Percentiles rank a stretch among this genome's conserved stretches.
These are phyloP conservation scores for Prolemur simus DNA, from an alignment of 2,113 vertebrate genomes.

Conservation along the genomic window DNA sequence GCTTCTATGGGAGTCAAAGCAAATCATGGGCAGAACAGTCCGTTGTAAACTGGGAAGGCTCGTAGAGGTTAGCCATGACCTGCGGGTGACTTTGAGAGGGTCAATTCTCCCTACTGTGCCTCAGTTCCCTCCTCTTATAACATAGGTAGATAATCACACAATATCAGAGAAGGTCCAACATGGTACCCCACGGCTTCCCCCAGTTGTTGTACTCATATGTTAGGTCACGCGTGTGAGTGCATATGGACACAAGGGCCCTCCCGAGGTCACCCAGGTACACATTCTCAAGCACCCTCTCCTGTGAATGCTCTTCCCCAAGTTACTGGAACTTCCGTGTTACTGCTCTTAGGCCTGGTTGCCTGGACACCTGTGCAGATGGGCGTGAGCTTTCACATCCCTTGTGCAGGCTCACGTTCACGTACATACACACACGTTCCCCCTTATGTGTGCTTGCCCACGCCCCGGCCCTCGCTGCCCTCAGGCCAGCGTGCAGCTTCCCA, in stretches of 20 bases:
- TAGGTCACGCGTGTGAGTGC: background rate
- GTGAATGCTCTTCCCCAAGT: background rate
- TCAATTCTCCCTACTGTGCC: background rate
- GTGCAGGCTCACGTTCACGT: background rate
- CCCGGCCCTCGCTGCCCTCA: background rate
- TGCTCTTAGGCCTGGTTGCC: background rate
- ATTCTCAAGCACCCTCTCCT: background rate
- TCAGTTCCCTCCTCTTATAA: background rate
- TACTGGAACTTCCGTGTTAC: background rate
- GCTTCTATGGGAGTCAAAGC: background rate
- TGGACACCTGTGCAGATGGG: background rate
- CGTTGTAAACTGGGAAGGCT: background rate
- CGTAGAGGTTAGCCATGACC: background rate
- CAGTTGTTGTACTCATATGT: background rate
- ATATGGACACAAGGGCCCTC: background rate
- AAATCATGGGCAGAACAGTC: conserved; percentile 9
- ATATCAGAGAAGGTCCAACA: background rate
- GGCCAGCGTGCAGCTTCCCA: background rate
- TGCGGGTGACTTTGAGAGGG: background rate
- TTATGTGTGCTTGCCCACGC: background rate
- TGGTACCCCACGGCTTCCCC: background rate
- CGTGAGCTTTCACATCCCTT: background rate
- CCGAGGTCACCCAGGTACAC: background rate
- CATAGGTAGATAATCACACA: background rate
- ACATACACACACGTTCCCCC: background rate